Percentiles rank a stretch among this genome's conserved stretches.
These are phyloP conservation scores for Trachythela sp. DNA, from an alignment of 64 coral and sea anemone species.

Conservation along the genomic window DNA sequence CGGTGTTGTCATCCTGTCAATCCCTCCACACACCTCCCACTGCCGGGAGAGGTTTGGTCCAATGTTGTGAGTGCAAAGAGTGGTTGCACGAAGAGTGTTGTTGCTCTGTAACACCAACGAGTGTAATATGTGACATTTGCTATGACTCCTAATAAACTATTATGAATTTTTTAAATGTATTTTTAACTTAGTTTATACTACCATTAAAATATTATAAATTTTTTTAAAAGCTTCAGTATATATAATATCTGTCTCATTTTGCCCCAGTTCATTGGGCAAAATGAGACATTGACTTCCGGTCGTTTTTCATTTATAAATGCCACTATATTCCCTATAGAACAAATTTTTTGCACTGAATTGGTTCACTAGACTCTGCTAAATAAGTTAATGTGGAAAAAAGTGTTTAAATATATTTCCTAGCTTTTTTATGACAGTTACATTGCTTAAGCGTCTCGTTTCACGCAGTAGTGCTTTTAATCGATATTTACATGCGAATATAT, in stretches of 20 bases:
- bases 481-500: neutral
- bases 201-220: neutral
- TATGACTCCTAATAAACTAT: neutral
- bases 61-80: neutral
- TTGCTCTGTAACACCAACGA: neutral
- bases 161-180: neutral
- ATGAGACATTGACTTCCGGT: neutral
- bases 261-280: neutral
- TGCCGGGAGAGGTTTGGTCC: neutral
- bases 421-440: neutral
- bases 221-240: neutral
- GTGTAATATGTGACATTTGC: constrained; percentile 7
- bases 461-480: neutral
- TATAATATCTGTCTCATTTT: neutral
- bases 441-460: constrained; percentile 23
- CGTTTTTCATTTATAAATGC: neutral
- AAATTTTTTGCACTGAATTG: neutral
- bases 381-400: neutral
- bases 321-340: neutral
- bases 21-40: constrained; percentile 18
- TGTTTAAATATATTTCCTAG: neutral
- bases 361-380: neutral
- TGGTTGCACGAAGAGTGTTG: constrained; percentile 3
- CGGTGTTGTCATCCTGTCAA: neutral
- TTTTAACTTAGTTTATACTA: neutral